Conservation (phyloP, 2,888 invertebrate genomes). For the Polylopha cassiicola region DNA sequence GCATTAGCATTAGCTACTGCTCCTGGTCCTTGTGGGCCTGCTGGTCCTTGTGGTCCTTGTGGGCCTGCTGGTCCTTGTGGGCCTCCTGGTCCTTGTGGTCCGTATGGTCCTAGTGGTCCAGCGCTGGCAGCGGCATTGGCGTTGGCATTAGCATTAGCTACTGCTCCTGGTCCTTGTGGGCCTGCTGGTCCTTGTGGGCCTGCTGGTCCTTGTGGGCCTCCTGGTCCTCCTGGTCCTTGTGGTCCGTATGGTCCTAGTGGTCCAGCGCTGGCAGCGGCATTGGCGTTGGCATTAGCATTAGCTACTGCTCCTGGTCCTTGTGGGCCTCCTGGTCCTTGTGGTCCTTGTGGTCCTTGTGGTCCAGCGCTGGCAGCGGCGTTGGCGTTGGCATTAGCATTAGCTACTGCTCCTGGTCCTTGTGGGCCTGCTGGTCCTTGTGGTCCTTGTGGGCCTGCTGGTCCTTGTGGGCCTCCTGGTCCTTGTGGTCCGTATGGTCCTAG, state of each 20-base stretch:
- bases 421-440: slow-evolving; percentile 16
- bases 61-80: slow-evolving; percentile 7
- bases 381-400: slow-evolving; percentile 16
- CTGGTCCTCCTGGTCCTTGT: background rate
- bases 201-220: slow-evolving; percentile 1
- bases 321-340: slow-evolving; percentile 16
- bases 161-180: slow-evolving; percentile 5
- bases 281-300: slow-evolving; percentile 14
- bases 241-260: slow-evolving; percentile 1
- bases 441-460: background rate
- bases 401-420: slow-evolving; percentile 16
- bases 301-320: slow-evolving; percentile 17
- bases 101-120: slow-evolving; percentile 8
- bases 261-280: no score
- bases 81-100: slow-evolving; percentile 7
- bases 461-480: slow-evolving; percentile 2
- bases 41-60: slow-evolving; percentile 4
- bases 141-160: slow-evolving; percentile 4
- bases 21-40: slow-evolving; percentile 7
- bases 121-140: background rate
- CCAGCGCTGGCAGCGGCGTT: slow-evolving; percentile 16
- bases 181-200: slow-evolving; percentile 1
- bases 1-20: slow-evolving; percentile 6
- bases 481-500: no score
- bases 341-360: background rate